phyloP scores from a whole-genome alignment of 1,140 invertebrate species.

The Bombus affinis region DNA sequence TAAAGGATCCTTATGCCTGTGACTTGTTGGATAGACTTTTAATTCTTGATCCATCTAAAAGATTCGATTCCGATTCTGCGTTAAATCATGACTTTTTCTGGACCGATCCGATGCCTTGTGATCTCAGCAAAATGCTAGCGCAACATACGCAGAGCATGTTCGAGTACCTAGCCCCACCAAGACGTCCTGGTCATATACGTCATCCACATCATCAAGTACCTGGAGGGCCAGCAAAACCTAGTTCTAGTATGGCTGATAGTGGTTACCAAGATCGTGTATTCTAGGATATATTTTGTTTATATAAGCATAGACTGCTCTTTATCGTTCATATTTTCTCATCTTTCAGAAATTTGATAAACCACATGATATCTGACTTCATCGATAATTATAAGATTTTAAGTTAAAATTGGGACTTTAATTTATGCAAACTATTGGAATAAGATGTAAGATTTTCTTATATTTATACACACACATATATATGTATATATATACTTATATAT shows the following conservation, averaged over 20 bases:
- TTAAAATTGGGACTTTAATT: conserved; percentile 31
- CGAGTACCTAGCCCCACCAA: conserved; percentile 93
- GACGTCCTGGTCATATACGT: conserved; percentile 85
- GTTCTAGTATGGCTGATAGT: conserved; percentile 84
- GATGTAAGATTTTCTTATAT: conserved; percentile 35
- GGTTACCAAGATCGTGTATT: conserved; percentile 91
- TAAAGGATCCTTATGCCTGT: conserved; percentile 95
- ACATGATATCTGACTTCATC: background rate
- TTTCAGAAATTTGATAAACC: conserved; percentile 22
- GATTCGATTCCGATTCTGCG: conserved; percentile 95
- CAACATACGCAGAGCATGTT: conserved; percentile 98
- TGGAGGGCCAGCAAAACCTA: conserved; percentile 81
- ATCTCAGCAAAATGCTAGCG: conserved; percentile 94
- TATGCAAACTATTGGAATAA: background rate
- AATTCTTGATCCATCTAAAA: conserved; percentile 87
- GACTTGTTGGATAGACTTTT: conserved; percentile 97
- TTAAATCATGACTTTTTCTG: conserved; percentile 99
- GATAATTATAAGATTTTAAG: background rate
- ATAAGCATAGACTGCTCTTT: conserved; percentile 9
- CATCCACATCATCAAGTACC: conserved; percentile 83
- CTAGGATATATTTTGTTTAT: conserved; percentile 77
- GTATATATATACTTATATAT: background rate
- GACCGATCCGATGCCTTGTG: conserved; percentile 95
- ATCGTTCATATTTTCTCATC: conserved; percentile 9
- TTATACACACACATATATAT: too few relatives aligned